Base-by-base conservation (phyloP, 2,797 vertebrate species). In the Tangara arthus region DNA sequence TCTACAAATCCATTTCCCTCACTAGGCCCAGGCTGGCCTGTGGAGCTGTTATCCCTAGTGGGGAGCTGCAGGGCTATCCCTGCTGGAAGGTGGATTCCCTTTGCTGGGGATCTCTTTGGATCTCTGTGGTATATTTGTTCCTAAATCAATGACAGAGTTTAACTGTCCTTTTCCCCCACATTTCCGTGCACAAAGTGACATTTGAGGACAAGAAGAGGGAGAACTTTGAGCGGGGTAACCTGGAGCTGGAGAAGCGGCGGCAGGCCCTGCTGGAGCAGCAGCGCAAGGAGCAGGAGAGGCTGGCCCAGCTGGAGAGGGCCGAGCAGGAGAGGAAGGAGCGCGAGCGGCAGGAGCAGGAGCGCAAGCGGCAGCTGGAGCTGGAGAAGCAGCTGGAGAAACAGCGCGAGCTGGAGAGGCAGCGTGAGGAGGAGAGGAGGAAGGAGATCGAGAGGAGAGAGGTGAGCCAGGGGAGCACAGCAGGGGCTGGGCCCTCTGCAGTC, bases 191-290 rank as follows among this genome's bases (percentile, higher is more conserved):
- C 76, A 1, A 94, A 99, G 99, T 99, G 86, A 99, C 99, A 0
- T 99, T 99, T 76, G 99, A 99, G 96, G 99, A 99, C 94, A 99
- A 99, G 96, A 99, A 99, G 94, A 97, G 99, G 44, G 99, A 99
- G 95, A 99, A 99, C 96, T 99, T 99, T 68, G 99, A 99, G 94
- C 98, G 99, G 12, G 99, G 99, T 46, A 99, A 99, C 95, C 98
- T 99, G 97, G 99, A 99, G 92, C 95, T 99, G 97, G 99, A 99
- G 97, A 99, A 99, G 92, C 97, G 99, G 10, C 96, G 99, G 4
- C 99, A 99, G 93, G 99, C 99, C 2, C 98, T 99, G 53, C 95
- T 99, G 95, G 99, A 99, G 97, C 99, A 98, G 97, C 99, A 99
- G 94, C 98, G 99, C 79, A 99, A 99, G 82, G 99, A 99, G 92